phyloP scores from a whole-genome alignment of 2,113 vertebrate species.

The Phycodurus eques region DNA sequence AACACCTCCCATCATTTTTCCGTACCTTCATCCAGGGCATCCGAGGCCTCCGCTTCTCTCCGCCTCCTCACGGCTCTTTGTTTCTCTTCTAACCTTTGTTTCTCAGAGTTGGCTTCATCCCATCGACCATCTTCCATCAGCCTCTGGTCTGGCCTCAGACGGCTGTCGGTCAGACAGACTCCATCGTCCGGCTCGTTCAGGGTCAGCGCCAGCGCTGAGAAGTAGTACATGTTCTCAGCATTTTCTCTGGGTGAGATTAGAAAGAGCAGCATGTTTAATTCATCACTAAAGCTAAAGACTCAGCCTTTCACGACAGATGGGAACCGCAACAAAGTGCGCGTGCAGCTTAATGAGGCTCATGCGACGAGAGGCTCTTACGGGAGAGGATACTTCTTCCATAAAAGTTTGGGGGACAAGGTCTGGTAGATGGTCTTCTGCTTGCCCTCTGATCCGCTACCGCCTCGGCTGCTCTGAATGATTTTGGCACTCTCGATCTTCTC shows the following conservation, averaged over 20 bases:
- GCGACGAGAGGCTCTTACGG: conserved; percentile 78
- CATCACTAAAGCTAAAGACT: not conserved
- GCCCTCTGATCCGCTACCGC: conserved; percentile 81
- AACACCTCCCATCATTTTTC: not conserved
- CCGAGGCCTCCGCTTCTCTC: conserved; percentile 80
- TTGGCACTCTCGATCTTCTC: conserved; percentile 95
- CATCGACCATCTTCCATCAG: conserved; percentile 95
- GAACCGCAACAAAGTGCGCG: not conserved
- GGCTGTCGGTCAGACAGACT: conserved; percentile 86
- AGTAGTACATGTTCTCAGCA: conserved; percentile 96
- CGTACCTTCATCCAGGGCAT: conserved; percentile 84
- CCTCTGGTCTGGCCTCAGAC: conserved; percentile 88
- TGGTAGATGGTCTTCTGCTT: conserved; percentile 97
- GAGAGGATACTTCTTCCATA: conserved; percentile 95
- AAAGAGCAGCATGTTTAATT: not conserved
- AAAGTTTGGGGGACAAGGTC: conserved; percentile 86
- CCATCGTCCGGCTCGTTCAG: conserved; percentile 87
- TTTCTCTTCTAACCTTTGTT: conserved; percentile 94
- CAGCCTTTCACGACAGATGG: conserved; percentile 11
- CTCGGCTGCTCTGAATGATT: conserved; percentile 88
- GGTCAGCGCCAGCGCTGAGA: conserved; percentile 90
- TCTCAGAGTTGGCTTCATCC: conserved; percentile 94
- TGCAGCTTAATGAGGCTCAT: not conserved
- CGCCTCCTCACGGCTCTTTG: conserved; percentile 83
- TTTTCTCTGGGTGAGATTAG: conserved; percentile 77